Conservation (phyloP, 2,888 invertebrate genomes). For the Chloromyia formosa region DNA sequence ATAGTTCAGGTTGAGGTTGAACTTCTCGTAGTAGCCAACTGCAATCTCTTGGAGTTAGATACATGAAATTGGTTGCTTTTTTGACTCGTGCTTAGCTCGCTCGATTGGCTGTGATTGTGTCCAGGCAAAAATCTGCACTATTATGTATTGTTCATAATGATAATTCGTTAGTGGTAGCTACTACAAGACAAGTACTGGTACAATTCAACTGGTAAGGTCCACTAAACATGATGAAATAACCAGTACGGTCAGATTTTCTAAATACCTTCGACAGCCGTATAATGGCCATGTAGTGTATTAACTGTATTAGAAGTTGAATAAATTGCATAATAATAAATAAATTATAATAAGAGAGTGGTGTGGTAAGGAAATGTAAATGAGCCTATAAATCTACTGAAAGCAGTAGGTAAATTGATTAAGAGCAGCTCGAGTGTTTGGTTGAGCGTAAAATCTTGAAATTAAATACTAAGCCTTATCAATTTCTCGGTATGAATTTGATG, state of each 20-base stretch:
- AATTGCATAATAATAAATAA: slow-evolving; percentile 32
- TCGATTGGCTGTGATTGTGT: slow-evolving; percentile 3
- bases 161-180: slow-evolving; percentile 26
- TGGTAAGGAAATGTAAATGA: not conserved
- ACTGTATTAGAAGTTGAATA: slow-evolving; percentile 9
- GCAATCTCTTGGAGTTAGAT: not conserved
- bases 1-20: not conserved
- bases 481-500: too few relatives aligned
- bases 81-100: not conserved
- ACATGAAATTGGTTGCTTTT: not conserved
- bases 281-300: slow-evolving; percentile 1
- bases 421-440: not conserved
- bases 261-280: slow-evolving; percentile 11
- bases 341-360: slow-evolving; percentile 1
- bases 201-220: slow-evolving; percentile 44
- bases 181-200: too few relatives aligned
- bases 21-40: not conserved
- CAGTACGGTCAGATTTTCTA: slow-evolving; percentile 35
- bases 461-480: not conserved
- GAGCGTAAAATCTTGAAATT: slow-evolving; percentile 1
- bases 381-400: slow-evolving; percentile 6
- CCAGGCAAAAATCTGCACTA: slow-evolving; percentile 5
- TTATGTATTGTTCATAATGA: slow-evolving; percentile 32
- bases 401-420: not conserved
- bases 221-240: slow-evolving; percentile 43